Conservation (phyloP, 2,113 vertebrate genomes). For the Macquaria australasica region DNA sequence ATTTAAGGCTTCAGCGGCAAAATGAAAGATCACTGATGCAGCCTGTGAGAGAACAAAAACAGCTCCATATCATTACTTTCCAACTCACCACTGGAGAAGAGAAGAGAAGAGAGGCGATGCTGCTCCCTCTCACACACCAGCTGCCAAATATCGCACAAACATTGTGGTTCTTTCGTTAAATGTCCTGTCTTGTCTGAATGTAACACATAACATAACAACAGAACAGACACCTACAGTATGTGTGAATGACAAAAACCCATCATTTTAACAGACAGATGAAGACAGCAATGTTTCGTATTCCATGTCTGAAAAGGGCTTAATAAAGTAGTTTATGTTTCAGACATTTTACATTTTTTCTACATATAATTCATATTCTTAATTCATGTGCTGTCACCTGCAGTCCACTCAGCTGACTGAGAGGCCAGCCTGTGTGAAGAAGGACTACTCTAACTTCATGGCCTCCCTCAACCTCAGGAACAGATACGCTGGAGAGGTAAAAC, state of each 20-base stretch:
- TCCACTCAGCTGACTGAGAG: slow-evolving; percentile 95
- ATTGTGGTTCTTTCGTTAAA: neutral
- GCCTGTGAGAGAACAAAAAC: slow-evolving; percentile 3
- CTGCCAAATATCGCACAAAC: neutral
- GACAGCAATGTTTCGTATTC: neutral
- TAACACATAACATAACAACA: no score
- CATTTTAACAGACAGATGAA: neutral
- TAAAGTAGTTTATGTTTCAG: neutral
- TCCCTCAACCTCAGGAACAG: slow-evolving; percentile 98
- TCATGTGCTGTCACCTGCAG: slow-evolving; percentile 71
- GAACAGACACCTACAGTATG: neutral
- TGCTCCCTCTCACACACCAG: neutral
- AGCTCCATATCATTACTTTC: neutral
- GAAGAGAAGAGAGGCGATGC: neutral
- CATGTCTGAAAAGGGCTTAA: neutral
- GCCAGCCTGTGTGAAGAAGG: slow-evolving; percentile 96
- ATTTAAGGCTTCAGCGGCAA: neutral
- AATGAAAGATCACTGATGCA: neutral
- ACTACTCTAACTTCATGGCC: slow-evolving; percentile 99
- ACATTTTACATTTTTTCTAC: neutral
- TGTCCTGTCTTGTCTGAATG: neutral
- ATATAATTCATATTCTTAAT: neutral
- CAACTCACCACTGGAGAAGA: neutral
- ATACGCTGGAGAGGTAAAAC: slow-evolving; percentile 93
- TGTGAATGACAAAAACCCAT: neutral